A percentile compares a stretch with the other conserved stretches of the same genome.
Evolutionary conservation across 2,797 vertebrate genomes (phyloP).

Genomic region (Rhynchonycteris naso): DNA sequence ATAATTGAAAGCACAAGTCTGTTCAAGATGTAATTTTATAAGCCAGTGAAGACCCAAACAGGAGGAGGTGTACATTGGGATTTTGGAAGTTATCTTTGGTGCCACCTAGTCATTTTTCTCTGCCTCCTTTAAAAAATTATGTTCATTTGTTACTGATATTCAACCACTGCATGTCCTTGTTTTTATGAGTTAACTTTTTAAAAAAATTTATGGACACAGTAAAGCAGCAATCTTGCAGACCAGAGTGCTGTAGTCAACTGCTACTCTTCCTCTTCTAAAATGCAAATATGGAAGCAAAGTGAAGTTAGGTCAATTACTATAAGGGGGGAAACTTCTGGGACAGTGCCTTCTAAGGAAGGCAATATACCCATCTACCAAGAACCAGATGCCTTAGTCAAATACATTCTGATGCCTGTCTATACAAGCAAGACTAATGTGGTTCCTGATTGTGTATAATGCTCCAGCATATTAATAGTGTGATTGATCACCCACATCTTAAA

Average conservation of each 20-base stretch:
- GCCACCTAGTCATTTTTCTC: background rate
- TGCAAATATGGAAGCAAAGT: background rate
- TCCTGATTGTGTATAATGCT: background rate
- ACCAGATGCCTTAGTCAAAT: background rate
- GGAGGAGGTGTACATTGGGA: accelerated
- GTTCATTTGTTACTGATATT: background rate
- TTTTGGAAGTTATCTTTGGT: background rate
- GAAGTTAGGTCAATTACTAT: background rate
- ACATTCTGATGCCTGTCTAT: background rate
- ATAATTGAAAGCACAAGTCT: background rate
- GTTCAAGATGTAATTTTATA: slow-evolving; percentile 18
- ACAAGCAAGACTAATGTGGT: background rate
- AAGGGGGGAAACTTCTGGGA: background rate
- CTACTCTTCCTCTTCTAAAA: background rate
- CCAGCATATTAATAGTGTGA: background rate
- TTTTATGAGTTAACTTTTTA: background rate
- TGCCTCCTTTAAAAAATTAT: background rate
- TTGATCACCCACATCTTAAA: background rate
- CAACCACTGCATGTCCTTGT: background rate
- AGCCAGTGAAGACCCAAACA: background rate
- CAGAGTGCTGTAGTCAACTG: background rate
- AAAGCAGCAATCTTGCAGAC: background rate
- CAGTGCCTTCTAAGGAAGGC: background rate
- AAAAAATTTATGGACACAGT: background rate
- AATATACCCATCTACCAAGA: background rate